A percentile compares a stretch with the other conserved stretches of the same genome.
phyloP scores from a whole-genome alignment of 2,113 vertebrate genomes.

The Brevimyrus niger region DNA sequence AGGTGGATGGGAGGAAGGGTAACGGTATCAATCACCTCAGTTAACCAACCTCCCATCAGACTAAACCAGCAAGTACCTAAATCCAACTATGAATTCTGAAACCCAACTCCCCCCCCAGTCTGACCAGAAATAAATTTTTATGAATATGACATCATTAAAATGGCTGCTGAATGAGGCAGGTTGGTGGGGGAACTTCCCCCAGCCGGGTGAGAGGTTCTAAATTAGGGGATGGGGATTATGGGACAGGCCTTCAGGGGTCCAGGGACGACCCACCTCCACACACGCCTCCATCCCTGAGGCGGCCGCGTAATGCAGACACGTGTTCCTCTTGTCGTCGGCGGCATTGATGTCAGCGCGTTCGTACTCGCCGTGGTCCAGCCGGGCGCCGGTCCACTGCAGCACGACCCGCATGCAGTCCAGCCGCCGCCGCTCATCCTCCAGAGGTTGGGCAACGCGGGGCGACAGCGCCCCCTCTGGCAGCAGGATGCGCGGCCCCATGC shows the following conservation, averaged over 20 bases:
- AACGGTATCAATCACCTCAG: background rate
- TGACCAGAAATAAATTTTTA: background rate
- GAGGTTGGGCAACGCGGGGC: slow-evolving; percentile 73
- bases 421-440: slow-evolving; percentile 79
- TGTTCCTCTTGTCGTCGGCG: slow-evolving; percentile 91
- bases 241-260: background rate
- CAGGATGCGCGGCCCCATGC: slow-evolving; percentile 92
- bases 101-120: background rate
- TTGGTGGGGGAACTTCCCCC: background rate
- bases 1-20: background rate
- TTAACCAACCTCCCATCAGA: background rate
- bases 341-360: slow-evolving; percentile 84
- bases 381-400: slow-evolving; percentile 90
- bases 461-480: slow-evolving; percentile 83
- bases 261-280: slow-evolving; percentile 74
- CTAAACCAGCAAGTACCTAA: background rate
- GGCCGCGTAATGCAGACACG: slow-evolving; percentile 89
- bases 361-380: slow-evolving; percentile 87
- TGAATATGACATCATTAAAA: background rate
- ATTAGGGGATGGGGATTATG: too few species aligned
- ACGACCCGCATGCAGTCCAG: slow-evolving; percentile 86
- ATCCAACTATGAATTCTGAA: background rate
- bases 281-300: slow-evolving; percentile 95
- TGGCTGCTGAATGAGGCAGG: background rate
- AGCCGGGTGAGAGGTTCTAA: background rate